phyloP scores from a whole-genome alignment of 2,888 invertebrate genomes.

The Tetragonula carbonaria region DNA sequence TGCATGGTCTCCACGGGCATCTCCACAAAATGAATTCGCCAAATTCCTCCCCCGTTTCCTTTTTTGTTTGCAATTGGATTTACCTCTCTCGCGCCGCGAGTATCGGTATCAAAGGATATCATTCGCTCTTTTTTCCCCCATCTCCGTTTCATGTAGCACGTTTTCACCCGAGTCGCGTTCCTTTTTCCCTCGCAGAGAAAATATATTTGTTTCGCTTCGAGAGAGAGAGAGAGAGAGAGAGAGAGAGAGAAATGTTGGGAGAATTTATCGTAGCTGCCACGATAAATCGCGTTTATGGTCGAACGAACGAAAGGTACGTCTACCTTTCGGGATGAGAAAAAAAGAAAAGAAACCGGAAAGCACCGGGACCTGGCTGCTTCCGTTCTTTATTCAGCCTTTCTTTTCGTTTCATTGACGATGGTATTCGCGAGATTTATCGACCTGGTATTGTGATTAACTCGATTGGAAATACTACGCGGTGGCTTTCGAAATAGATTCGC shows the following conservation, averaged over 20 bases:
- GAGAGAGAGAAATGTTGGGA: background rate
- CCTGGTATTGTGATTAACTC: background rate
- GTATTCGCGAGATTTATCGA: slow-evolving; percentile 2
- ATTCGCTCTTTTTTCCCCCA: background rate
- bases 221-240: background rate
- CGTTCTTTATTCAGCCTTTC: slow-evolving; percentile 2
- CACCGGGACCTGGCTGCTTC: background rate
- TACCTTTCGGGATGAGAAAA: background rate
- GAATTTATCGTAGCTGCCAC: slow-evolving; percentile 17
- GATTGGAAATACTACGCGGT: too few species aligned
- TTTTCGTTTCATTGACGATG: slow-evolving; percentile 16
- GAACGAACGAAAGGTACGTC: slow-evolving; percentile 5
- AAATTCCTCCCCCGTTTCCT: too few species aligned
- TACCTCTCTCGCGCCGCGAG: too few species aligned
- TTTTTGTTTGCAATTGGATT: too few species aligned
- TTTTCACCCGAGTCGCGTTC: too few species aligned
- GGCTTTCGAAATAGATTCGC: too few species aligned
- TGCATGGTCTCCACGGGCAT: too few species aligned
- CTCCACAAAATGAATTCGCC: too few species aligned
- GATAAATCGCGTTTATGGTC: slow-evolving; percentile 37
- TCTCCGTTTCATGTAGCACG: background rate
- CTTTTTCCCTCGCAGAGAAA: background rate
- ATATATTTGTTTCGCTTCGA: background rate
- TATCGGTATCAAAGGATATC: too few species aligned
- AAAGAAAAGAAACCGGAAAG: too few species aligned